Evolutionary conservation across 2,888 invertebrate species (phyloP).

Genomic region (Pyrocoelia pectoralis): DNA sequence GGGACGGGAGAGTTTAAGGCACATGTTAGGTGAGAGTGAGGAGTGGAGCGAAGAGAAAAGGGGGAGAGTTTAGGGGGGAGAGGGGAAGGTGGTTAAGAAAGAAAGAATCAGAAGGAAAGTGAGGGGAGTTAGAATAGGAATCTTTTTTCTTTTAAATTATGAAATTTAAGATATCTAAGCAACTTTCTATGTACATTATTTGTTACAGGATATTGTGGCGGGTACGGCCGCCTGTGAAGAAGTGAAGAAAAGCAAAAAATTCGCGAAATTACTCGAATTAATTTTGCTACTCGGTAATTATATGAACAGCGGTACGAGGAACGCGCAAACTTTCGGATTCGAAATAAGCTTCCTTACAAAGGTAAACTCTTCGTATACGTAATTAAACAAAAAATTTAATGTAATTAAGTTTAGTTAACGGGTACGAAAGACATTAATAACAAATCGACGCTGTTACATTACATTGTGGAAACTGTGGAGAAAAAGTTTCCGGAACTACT

Average conservation of each 20-base stretch:
- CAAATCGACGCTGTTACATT: conserved; percentile 91
- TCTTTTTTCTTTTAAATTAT: too few relatives aligned
- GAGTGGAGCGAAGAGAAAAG: too few relatives aligned
- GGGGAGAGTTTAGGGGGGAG: too few relatives aligned
- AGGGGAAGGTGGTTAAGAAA: too few relatives aligned
- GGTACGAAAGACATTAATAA: conserved; percentile 94
- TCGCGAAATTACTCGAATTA: conserved; percentile 88
- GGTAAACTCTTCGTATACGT: conserved; percentile 63
- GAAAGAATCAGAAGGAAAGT: too few relatives aligned
- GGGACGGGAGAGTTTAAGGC: too few relatives aligned
- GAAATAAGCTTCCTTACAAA: conserved; percentile 96
- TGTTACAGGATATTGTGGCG: conserved; percentile 87
- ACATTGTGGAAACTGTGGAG: conserved; percentile 87
- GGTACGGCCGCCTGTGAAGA: conserved; percentile 97
- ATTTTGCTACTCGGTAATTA: conserved; percentile 93
- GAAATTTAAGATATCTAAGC: too few relatives aligned
- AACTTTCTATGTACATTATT: too few relatives aligned
- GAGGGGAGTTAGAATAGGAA: too few relatives aligned
- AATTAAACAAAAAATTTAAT: neutral
- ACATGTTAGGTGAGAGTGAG: too few relatives aligned
- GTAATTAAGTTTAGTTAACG: conserved; percentile 67
- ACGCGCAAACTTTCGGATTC: conserved; percentile 94
- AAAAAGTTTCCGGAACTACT: conserved; percentile 86
- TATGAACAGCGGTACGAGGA: conserved; percentile 95
- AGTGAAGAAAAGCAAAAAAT: conserved; percentile 87